Percentiles rank a stretch among this genome's conserved stretches.
Evolutionary conservation across 92 coral and sea anemone species (phyloP).

Genomic region (Zoanthus sociatus): DNA sequence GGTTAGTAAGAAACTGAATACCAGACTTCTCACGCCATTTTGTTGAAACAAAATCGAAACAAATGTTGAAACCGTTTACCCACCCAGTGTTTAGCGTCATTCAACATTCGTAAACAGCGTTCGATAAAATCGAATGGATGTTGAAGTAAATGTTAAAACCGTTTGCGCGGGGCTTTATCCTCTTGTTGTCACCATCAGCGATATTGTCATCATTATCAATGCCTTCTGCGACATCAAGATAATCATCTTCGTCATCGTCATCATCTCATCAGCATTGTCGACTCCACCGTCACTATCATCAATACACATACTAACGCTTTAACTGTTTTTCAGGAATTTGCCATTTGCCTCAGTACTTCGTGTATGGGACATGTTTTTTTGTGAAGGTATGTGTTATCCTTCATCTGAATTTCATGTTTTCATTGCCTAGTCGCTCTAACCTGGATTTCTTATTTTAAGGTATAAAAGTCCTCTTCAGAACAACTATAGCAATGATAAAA

Average conservation of each 20-base stretch:
- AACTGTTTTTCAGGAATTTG: conserved; percentile 71
- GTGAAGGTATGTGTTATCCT: conserved; percentile 80
- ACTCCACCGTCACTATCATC: not conserved
- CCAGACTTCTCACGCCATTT: too few relatives aligned
- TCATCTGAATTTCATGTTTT: not conserved
- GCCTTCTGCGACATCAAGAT: not conserved
- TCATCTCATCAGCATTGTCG: not conserved
- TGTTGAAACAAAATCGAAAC: too few relatives aligned
- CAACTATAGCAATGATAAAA: conserved; percentile 91
- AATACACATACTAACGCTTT: not conserved
- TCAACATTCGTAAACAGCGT: too few relatives aligned
- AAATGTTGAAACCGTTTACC: too few relatives aligned
- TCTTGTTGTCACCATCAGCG: too few relatives aligned
- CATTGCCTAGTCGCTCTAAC: not conserved
- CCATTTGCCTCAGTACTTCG: conserved; percentile 95
- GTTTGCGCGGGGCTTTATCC: too few relatives aligned
- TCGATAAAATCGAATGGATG: too few relatives aligned
- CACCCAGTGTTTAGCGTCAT: too few relatives aligned
- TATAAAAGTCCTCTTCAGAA: conserved; percentile 90
- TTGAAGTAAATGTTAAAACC: too few relatives aligned
- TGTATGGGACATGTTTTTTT: conserved; percentile 99
- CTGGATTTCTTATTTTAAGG: conserved; percentile 56
- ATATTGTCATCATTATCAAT: too few relatives aligned
- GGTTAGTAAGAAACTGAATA: too few relatives aligned
- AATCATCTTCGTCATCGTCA: not conserved